Conservation (phyloP, 2,888 invertebrate genomes). For the Thyatira batis region DNA sequence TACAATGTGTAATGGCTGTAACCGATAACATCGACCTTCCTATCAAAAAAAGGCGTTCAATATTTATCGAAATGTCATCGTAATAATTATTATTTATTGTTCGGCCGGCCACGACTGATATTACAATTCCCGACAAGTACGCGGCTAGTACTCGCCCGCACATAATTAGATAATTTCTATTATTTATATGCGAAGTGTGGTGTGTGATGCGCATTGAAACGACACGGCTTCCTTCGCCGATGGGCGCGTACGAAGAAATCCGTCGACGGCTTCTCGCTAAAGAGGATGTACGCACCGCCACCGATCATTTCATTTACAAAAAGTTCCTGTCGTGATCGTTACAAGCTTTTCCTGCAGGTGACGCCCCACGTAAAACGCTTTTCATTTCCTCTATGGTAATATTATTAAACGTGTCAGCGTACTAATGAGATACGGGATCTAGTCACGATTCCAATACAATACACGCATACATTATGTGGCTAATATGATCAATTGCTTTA, state of each 20-base stretch:
- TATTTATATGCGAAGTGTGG: slow-evolving; percentile 75
- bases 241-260: slow-evolving; percentile 61
- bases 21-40: slow-evolving; percentile 74
- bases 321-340: slow-evolving; percentile 62
- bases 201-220: slow-evolving; percentile 65
- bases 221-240: slow-evolving; percentile 63
- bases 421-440: slow-evolving; percentile 58
- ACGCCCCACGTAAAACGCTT: slow-evolving; percentile 45
- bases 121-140: slow-evolving; percentile 67
- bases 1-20: slow-evolving; percentile 73
- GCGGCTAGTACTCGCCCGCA: slow-evolving; percentile 60
- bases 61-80: slow-evolving; percentile 66
- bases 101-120: slow-evolving; percentile 42
- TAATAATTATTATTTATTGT: slow-evolving; percentile 61
- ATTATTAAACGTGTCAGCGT: slow-evolving; percentile 66
- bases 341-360: slow-evolving; percentile 62
- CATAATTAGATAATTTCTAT: slow-evolving; percentile 81
- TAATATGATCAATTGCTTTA: slow-evolving; percentile 16
- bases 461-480: slow-evolving; percentile 24
- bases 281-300: slow-evolving; percentile 69
- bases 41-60: slow-evolving; percentile 68
- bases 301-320: slow-evolving; percentile 67
- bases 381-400: slow-evolving; percentile 69
- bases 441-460: slow-evolving; percentile 52
- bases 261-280: slow-evolving; percentile 62